Evolutionary conservation across 2,888 invertebrate species (phyloP).

Genomic region (Aleiodes testaceus): DNA sequence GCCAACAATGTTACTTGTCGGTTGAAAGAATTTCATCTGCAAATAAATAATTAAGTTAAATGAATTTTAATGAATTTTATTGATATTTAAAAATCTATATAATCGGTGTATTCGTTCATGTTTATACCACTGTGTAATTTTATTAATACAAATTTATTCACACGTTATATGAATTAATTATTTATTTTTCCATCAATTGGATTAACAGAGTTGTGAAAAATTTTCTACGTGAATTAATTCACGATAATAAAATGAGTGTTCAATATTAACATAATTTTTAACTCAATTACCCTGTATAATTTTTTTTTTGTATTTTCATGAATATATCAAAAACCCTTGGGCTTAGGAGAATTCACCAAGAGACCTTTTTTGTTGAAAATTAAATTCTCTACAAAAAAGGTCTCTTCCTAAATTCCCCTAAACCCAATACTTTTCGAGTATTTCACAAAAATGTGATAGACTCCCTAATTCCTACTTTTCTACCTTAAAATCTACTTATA

Average conservation of each 20-base stretch:
- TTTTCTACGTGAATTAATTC: constrained; percentile 11
- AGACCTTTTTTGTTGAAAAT: constrained; percentile 13
- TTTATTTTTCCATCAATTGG: constrained; percentile 16
- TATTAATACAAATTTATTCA: constrained; percentile 1
- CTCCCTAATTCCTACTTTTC: constrained; percentile 6
- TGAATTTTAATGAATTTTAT: neutral
- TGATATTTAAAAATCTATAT: constrained; percentile 9
- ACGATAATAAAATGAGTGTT: constrained; percentile 29
- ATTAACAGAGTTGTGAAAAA: constrained; percentile 21
- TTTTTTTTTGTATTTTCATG: neutral
- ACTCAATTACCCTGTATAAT: constrained; percentile 46
- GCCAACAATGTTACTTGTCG: too few relatives aligned
- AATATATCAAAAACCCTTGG: neutral
- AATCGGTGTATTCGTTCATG: neutral
- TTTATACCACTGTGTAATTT: neutral
- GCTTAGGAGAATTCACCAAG: constrained; percentile 17
- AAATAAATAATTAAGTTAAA: too few relatives aligned
- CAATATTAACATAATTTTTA: constrained; percentile 26
- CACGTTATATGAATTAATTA: neutral
- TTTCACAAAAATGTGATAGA: neutral
- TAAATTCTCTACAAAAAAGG: constrained; percentile 3
- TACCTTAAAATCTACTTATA: constrained; percentile 23
- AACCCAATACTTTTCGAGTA: neutral
- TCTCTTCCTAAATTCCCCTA: neutral
- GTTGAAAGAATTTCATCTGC: too few relatives aligned